Evolutionary conservation across 2,797 vertebrate genomes (phyloP).

Genomic region (Anisognathus igniventris): DNA sequence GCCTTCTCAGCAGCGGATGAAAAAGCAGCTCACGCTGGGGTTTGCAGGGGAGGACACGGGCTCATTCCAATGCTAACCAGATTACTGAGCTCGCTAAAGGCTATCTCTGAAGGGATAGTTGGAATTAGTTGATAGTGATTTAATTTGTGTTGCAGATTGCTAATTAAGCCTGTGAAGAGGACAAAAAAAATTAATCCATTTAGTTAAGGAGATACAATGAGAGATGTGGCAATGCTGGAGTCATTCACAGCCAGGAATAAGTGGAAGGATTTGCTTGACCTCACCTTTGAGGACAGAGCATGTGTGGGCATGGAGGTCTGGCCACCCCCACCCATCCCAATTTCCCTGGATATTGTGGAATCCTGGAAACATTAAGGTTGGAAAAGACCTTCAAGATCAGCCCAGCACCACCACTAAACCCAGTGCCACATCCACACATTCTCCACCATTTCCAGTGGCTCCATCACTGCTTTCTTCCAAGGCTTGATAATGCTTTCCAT

Average conservation of each 20-base stretch:
- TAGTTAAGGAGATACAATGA: constrained; percentile 54
- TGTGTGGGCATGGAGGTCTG: rapidly evolving
- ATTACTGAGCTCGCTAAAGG: constrained; percentile 49
- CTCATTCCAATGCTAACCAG: constrained; percentile 62
- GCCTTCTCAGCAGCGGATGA: background rate
- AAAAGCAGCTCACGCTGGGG: background rate
- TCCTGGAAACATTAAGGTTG: background rate
- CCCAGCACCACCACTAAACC: background rate
- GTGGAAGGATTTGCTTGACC: background rate
- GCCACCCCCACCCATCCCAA: background rate
- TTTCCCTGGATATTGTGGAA: background rate
- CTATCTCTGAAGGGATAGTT: constrained; percentile 57
- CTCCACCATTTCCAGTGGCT: background rate
- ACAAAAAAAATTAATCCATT: constrained; percentile 46
- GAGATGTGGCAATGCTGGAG: background rate
- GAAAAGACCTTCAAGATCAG: background rate
- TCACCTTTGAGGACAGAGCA: rapidly evolving
- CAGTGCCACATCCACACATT: background rate
- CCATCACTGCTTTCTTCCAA: background rate
- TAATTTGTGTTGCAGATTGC: constrained; percentile 66
- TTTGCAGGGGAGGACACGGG: background rate
- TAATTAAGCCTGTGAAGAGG: constrained; percentile 62
- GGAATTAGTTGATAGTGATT: constrained; percentile 64
- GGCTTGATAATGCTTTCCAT: background rate
- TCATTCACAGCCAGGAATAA: background rate